phyloP scores from a whole-genome alignment of 2,113 vertebrate species.

The zebrafish (Danio rerio) region GRCz12tu NC_133180.1:59788001-59788500 shows the following conservation, averaged over 20 bases:
- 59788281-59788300: no score
- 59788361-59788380: conserved; percentile 29
- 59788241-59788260: no score
- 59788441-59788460: conserved; percentile 62
- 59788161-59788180: no score
- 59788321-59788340: no score
- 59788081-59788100: conserved; percentile 96
- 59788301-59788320: no score
- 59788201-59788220: no score
- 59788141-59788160: no score
- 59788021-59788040: conserved; percentile 93
- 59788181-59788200: no score
- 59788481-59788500: conserved; percentile 81
- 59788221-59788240: no score
- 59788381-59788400: conserved; percentile 98
- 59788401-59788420: conserved; percentile 96
- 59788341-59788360: background rate
- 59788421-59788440: conserved; percentile 93
- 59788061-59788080: conserved; percentile 89
- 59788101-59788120: conserved; percentile 85
- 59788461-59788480: conserved; percentile 63
- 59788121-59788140: no score
- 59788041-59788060: conserved; percentile 86
- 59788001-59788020: conserved; percentile 97
- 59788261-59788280: no score